Evolutionary conservation across 2,113 vertebrate species (phyloP).

Genomic region (Canis aureus): DNA sequence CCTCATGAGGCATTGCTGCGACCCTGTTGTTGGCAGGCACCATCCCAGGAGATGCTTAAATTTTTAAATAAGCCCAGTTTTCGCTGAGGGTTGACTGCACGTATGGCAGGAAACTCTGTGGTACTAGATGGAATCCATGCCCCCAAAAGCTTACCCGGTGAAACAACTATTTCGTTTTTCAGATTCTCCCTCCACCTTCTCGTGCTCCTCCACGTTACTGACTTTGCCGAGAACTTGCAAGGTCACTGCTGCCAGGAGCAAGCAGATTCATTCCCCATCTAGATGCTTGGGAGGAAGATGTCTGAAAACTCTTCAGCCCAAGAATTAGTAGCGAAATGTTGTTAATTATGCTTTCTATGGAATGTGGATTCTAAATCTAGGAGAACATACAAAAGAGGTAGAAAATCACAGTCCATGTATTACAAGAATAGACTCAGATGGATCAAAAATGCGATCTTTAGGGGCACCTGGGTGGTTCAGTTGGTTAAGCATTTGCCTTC

Average conservation of each 20-base stretch:
- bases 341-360: neutral
- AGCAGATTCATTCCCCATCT: neutral
- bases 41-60: neutral
- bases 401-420: neutral
- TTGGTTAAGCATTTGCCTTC: neutral
- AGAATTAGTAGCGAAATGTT: neutral
- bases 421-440: neutral
- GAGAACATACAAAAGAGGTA: neutral
- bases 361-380: neutral
- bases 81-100: neutral
- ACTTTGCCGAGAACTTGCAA: neutral
- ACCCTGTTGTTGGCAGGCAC: neutral
- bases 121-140: neutral
- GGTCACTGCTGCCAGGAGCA: neutral
- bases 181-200: neutral
- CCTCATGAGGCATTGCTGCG: neutral
- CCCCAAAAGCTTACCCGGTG: neutral
- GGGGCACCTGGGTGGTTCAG: neutral
- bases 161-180: neutral
- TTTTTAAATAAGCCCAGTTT: neutral
- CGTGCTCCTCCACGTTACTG: neutral
- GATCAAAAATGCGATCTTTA: slow-evolving; percentile 21
- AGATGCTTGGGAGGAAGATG: neutral
- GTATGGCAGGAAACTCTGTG: neutral
- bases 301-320: neutral